These are phyloP conservation scores for Colletes collaris DNA, from an alignment of 2,888 invertebrate genomes.

Conservation along the genomic window DNA sequence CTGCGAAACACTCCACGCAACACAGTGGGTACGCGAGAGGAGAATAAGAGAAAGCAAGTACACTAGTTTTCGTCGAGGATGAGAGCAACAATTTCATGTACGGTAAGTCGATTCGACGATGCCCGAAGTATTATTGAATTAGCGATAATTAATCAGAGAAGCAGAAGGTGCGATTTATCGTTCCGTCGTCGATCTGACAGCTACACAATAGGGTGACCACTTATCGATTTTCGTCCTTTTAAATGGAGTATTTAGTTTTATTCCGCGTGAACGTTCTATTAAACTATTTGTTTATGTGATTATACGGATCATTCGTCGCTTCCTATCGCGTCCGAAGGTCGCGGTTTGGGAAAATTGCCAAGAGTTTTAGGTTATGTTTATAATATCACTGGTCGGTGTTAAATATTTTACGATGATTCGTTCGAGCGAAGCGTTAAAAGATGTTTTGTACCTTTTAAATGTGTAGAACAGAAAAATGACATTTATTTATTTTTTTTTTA, in stretches of 20 bases:
- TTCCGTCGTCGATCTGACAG: constrained; percentile 35
- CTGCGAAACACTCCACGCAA: constrained; percentile 24
- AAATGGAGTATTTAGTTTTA: neutral
- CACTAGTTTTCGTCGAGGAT: constrained; percentile 28
- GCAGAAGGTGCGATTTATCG: constrained; percentile 4
- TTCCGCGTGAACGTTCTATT: neutral
- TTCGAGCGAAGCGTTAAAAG: neutral
- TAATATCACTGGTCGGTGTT: constrained; percentile 30
- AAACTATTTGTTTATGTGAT: constrained; percentile 1
- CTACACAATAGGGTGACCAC: constrained; percentile 33
- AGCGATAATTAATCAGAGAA: constrained; percentile 19
- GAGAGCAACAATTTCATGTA: constrained; percentile 31
- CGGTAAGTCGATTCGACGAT: constrained; percentile 45
- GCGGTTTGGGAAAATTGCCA: constrained; percentile 23
- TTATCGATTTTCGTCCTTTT: constrained; percentile 57
- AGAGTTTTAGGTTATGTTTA: constrained; percentile 62
- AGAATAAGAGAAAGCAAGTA: constrained; percentile 7
- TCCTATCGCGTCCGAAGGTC: constrained; percentile 28
- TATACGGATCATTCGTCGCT: constrained; percentile 3
- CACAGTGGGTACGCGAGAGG: neutral
- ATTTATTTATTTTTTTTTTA: neutral
- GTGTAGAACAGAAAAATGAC: too few relatives aligned
- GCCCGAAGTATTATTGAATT: constrained; percentile 38
- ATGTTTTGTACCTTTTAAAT: neutral
- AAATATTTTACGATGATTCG: neutral